These are phyloP conservation scores for Pseudomugil tenellus DNA, from an alignment of 2,797 vertebrate species.

Conservation along the genomic window DNA sequence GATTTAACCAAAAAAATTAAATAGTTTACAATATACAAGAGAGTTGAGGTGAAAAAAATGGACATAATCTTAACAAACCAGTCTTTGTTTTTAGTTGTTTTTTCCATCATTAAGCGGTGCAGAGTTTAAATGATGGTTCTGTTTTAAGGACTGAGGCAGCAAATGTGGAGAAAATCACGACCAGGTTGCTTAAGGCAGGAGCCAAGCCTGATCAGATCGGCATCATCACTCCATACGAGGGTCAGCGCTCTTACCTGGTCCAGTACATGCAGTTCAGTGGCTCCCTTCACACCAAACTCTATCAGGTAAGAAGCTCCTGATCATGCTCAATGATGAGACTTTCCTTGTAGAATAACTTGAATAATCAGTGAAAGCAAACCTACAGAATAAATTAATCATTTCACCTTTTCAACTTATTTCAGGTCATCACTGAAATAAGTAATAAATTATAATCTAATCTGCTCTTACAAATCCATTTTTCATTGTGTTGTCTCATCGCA, in stretches of 20 bases:
- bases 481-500: constrained; percentile 49
- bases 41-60: too few species aligned
- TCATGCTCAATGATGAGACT: background rate
- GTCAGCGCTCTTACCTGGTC: constrained; percentile 97
- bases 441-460: too few species aligned
- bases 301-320: constrained; percentile 86
- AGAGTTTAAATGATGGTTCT: constrained; percentile 8
- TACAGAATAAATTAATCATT: background rate
- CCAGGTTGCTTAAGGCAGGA: constrained; percentile 94
- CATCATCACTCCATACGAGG: constrained; percentile 98
- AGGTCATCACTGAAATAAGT: background rate
- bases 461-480: background rate
- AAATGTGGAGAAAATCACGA: constrained; percentile 99
- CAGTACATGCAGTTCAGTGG: constrained; percentile 99
- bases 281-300: constrained; percentile 97
- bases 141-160: constrained; percentile 92
- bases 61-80: background rate
- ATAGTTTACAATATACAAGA: background rate
- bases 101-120: background rate
- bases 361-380: background rate
- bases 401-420: background rate
- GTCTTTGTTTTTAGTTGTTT: background rate
- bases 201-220: constrained; percentile 98
- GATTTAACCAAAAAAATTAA: constrained; percentile 5
- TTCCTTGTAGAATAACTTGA: background rate